Conservation (phyloP, 1,140 invertebrate species). For the Arctopsyche grandis region DNA sequence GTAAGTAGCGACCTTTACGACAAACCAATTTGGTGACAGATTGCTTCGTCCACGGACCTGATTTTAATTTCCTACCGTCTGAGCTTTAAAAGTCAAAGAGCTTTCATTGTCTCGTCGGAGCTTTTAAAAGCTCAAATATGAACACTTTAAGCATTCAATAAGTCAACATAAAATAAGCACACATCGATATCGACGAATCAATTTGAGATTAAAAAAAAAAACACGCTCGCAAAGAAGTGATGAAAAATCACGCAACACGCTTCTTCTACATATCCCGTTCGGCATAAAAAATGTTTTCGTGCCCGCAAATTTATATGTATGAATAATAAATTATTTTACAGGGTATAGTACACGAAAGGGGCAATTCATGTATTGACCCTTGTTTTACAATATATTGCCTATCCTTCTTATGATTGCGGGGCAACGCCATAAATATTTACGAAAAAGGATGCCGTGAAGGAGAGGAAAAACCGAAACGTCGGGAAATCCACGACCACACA, state of each 20-base stretch:
- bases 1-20: no score
- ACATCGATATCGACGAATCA: not conserved
- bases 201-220: no score
- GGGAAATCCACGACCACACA: no score
- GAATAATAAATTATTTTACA: conserved; percentile 53
- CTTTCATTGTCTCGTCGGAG: no score
- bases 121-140: no score
- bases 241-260: conserved; percentile 7
- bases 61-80: no score
- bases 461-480: not conserved
- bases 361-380: conserved; percentile 47
- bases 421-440: conserved; percentile 41
- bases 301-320: conserved; percentile 52
- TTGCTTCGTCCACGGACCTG: no score
- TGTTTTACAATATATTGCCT: conserved; percentile 48
- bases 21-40: no score
- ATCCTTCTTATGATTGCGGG: conserved; percentile 44
- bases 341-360: conserved; percentile 44
- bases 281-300: not conserved
- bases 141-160: no score
- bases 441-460: conserved; percentile 26
- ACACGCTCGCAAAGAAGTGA: not conserved
- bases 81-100: no score
- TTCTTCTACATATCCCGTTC: not conserved
- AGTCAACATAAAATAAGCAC: no score